Base-by-base conservation (phyloP, 2,113 vertebrate genomes). In the Rhipidura dahli region DNA sequence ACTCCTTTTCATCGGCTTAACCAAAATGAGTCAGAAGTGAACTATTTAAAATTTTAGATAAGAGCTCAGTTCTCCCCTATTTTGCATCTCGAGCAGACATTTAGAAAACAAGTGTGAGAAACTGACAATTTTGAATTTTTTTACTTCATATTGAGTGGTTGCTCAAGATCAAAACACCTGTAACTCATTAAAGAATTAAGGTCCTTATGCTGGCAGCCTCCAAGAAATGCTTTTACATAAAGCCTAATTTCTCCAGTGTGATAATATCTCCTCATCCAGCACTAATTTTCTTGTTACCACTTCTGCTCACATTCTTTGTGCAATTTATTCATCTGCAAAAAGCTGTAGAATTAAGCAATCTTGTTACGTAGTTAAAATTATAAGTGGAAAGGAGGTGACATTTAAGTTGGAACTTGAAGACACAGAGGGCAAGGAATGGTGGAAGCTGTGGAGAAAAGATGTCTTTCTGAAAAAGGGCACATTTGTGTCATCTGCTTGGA, bases 71-170 rank as follows among this genome's bases (percentile, higher is more conserved):
- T 90, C 64, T 93, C 54, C 42, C 66, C 54, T 94, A 6, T 70
- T 96, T 95, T 95, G 73, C 77, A 89, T 89, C 61, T 65, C 53
- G 73, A 71, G 24, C 60, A 93, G 87, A 77, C 87, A 77, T 95
- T 95, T 85, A 90, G 92, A 96, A 96, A 88, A 45, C 39, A 83
- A 89, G 39, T 4, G 4, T 86, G 92, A 93, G 76, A 86, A 91
- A 80, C 71, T 44, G 59, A 33, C 35, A 59, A 77, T 70, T 76
- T 51, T 79, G 66, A 82, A 30, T 26, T 54, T 63, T 77, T 92
- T 94, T 54, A 15, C 66, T 24, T 94, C 13, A 53, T 56, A 91
- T 82, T 85, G 87, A 87, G 54, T 85, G 59, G 31, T 21, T 77
- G 63, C 66, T 91, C 0, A 0, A 91, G 87, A 66, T 93, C 50